phyloP scores from a whole-genome alignment of 64 coral and sea anemone genomes.

The Actinia tenebrosa region DNA sequence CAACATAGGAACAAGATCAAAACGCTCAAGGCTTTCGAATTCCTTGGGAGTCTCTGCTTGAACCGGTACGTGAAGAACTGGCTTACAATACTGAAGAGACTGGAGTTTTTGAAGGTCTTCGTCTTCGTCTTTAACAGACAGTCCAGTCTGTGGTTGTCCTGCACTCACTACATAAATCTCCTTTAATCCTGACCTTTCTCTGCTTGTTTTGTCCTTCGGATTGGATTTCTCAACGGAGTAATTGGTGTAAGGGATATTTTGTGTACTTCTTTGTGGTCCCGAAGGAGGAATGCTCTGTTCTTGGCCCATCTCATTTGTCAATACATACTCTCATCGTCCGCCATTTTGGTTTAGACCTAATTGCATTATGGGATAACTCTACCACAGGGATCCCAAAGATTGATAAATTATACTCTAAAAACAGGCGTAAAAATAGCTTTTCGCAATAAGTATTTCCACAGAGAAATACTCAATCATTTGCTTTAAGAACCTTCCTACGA shows the following conservation, averaged over 20 bases:
- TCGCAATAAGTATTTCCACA: too few species aligned
- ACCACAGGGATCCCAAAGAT: background rate
- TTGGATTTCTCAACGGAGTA: conserved; percentile 55
- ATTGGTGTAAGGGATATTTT: conserved; percentile 35
- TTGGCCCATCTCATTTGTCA: conserved; percentile 65
- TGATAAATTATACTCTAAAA: background rate
- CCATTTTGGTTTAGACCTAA: background rate
- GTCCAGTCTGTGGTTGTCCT: conserved; percentile 32
- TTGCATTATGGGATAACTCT: background rate
- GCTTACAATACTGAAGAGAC: conserved; percentile 53
- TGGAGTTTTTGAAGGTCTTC: conserved; percentile 59
- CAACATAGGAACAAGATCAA: conserved; percentile 53
- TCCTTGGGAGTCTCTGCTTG: conserved; percentile 38
- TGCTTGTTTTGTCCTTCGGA: conserved; percentile 8
- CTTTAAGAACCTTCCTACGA: too few species aligned
- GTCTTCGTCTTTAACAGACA: conserved; percentile 43
- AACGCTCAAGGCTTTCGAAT: conserved; percentile 69
- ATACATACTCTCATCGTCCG: background rate
- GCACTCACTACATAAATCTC: conserved; percentile 88
- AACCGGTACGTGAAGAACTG: conserved; percentile 60
- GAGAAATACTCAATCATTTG: too few species aligned
- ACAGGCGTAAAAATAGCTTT: too few species aligned
- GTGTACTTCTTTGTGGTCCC: background rate
- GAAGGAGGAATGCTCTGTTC: conserved; percentile 57
- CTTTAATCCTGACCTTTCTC: conserved; percentile 68